A percentile compares a stretch with the other conserved stretches of the same genome.
Conservation (phyloP, 2,888 invertebrate species). For the Thyatira batis region DNA sequence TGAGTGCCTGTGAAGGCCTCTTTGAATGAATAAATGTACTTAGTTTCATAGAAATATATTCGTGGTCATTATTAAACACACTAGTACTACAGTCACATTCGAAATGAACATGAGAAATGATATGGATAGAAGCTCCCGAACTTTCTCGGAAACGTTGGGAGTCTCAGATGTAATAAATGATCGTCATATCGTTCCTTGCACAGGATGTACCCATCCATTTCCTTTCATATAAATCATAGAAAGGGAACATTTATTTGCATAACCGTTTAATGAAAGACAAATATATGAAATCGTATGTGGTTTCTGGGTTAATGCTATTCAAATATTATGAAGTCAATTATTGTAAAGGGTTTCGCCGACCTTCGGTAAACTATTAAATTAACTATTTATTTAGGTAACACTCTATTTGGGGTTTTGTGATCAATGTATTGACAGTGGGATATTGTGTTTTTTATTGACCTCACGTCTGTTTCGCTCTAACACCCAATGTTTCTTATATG, state of each 20-base stretch:
- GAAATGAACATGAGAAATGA: neutral
- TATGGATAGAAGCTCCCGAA: conserved; percentile 15
- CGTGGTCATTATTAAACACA: neutral
- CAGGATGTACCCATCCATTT: conserved; percentile 16
- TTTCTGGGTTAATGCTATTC: conserved; percentile 1
- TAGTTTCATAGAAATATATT: neutral
- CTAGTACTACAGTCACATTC: neutral
- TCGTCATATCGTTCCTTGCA: conserved; percentile 14
- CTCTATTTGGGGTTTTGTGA: neutral
- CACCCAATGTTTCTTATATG: too few relatives aligned
- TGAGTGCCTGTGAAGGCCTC: too few relatives aligned
- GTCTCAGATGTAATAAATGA: conserved; percentile 13
- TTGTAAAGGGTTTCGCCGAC: neutral
- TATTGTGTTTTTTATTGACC: neutral
- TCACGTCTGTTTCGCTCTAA: too few relatives aligned
- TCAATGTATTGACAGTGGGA: neutral
- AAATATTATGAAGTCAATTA: conserved; percentile 3
- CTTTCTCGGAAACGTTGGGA: conserved; percentile 4
- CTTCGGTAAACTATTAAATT: neutral
- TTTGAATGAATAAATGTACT: too few relatives aligned
- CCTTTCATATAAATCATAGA: conserved; percentile 15
- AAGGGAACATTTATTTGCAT: conserved; percentile 24
- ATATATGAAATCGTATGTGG: conserved; percentile 6
- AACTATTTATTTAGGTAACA: neutral
- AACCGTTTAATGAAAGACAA: conserved; percentile 18